Conservation (phyloP, 1,140 invertebrate species). For the Drosophila sucinea region DNA sequence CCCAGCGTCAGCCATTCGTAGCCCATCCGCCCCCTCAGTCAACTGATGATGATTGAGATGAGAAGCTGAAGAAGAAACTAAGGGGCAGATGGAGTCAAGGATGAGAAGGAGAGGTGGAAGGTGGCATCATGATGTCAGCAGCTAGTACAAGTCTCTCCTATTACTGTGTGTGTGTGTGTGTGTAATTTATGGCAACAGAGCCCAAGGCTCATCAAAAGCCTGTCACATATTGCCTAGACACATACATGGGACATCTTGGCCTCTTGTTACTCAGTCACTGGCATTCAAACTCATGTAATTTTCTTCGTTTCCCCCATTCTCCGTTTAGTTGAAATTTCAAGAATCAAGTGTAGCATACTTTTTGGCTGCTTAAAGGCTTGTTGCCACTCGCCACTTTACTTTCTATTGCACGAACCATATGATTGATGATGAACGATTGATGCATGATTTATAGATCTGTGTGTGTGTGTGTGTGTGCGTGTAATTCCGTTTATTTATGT, state of each 20-base stretch:
- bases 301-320: not conserved
- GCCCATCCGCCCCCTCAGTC: not conserved
- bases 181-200: conserved; percentile 56
- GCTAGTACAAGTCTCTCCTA: conserved; percentile 9
- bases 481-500: not conserved
- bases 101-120: not conserved
- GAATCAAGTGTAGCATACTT: conserved; percentile 2
- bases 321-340: not conserved
- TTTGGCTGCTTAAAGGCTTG: not conserved
- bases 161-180: conserved; percentile 23
- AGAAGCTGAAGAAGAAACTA: conserved; percentile 6
- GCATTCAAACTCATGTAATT: conserved; percentile 35
- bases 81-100: conserved; percentile 6
- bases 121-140: conserved; percentile 8
- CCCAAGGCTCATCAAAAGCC: conserved; percentile 16
- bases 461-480: conserved; percentile 17
- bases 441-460: conserved; percentile 59
- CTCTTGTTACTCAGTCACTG: conserved; percentile 13
- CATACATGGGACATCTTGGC: conserved; percentile 14
- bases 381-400: not conserved
- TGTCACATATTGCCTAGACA: conserved; percentile 16
- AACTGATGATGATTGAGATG: conserved; percentile 34
- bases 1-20: not conserved
- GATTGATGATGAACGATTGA: conserved; percentile 80
- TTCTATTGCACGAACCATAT: conserved; percentile 25